Evolutionary conservation across 2,888 invertebrate genomes (phyloP), one percentile per base, ranked within the genome.

Genomic region (Apoda limacodes): DNA sequence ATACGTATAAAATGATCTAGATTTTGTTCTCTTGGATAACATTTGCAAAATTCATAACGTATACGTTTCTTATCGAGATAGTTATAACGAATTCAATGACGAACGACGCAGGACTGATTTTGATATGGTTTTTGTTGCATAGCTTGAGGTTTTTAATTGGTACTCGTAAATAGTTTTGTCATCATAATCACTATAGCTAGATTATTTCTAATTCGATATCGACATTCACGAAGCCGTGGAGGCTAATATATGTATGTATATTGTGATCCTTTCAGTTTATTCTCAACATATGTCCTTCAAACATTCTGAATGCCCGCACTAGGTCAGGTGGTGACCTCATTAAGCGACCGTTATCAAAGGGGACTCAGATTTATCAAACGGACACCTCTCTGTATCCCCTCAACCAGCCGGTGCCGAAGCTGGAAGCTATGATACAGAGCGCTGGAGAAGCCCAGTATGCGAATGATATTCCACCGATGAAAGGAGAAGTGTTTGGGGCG

Each of bases 381-480:
- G 81, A 88, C 43, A 64, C 83, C 19, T 64, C 75, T 0, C 50
- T 86, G 13, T 90, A 86, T 74, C 90, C 92, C 0, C 49, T 90
- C 9, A 88, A 85, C 46, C 61, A 90, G 53, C 87, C 91, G 0
- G 59, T 90, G 3, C 72, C 83, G 1, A 92, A 92, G 59, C 45
- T 88, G 2, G 89, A 89, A 55, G 72, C 59, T 0, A 25, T 55
- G 4, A 74, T 78, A 13, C 88, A 88, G 55, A 80, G 83, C 25
- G 68, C 85, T 11, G 91, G 90, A 1, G 88, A 90, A 50, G 89
- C 88, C 0, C 71, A 83, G 42, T 92, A 83, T 51, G 70, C 83
- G 2, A 86, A 87, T 46, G 90, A 91, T 44, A 60, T 85, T 14
- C 84, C 85, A 2, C 63, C 78, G 0, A 48, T 67, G 9, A 72